A percentile compares a stretch with the other conserved stretches of the same genome.
Evolutionary conservation across 2,797 vertebrate genomes (phyloP).

Genomic region (Miichthys miiuy): DNA sequence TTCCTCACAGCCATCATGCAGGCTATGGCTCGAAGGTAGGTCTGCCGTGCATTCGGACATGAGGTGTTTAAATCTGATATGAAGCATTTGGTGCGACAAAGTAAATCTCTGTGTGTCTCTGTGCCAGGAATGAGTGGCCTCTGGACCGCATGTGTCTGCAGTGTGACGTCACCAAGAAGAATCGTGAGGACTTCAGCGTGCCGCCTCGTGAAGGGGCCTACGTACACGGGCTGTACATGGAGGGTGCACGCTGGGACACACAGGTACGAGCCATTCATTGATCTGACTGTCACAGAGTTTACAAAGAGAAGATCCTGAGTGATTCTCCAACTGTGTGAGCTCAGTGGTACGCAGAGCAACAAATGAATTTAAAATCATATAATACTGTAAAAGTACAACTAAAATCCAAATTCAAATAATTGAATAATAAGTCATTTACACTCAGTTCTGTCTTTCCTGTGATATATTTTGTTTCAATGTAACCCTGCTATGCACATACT

Average conservation of each 20-base stretch:
- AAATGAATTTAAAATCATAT: no score
- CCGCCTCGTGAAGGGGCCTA: slow-evolving; percentile 93
- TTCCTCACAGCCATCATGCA: slow-evolving; percentile 98
- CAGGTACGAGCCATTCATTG: slow-evolving; percentile 72
- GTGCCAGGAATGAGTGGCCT: slow-evolving; percentile 90
- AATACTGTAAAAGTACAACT: no score
- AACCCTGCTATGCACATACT: no score
- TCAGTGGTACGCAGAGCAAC: no score
- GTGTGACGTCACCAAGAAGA: slow-evolving; percentile 95
- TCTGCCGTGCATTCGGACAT: background rate
- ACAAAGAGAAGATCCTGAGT: background rate
- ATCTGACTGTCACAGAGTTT: slow-evolving; percentile 12
- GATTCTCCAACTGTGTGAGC: background rate
- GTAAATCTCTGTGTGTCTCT: background rate
- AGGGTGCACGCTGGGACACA: slow-evolving; percentile 94
- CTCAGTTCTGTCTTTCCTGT: no score
- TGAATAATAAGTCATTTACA: no score
- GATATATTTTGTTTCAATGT: no score
- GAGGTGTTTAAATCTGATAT: background rate
- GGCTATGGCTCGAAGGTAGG: slow-evolving; percentile 81
- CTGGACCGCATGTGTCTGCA: slow-evolving; percentile 94
- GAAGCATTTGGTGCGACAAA: background rate
- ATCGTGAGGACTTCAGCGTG: slow-evolving; percentile 88
- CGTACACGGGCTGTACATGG: slow-evolving; percentile 93
- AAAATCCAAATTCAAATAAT: no score